phyloP scores from a whole-genome alignment of 2,113 vertebrate genomes.

The Apodemus sylvaticus region DNA sequence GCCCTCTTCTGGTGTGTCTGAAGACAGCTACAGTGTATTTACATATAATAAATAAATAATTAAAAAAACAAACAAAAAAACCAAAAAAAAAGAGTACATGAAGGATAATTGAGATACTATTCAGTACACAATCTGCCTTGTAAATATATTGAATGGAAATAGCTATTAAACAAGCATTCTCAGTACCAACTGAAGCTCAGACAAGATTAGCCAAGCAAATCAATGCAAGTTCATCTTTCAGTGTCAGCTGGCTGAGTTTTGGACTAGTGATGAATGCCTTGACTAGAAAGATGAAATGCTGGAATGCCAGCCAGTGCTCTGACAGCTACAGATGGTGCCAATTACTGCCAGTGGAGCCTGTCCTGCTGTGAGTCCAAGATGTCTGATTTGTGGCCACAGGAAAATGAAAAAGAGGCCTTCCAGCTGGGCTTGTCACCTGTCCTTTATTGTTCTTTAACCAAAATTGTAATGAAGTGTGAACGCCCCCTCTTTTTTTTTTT shows the following conservation, averaged over 20 bases:
- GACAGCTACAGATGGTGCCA: constrained; percentile 94
- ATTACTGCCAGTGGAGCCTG: constrained; percentile 90
- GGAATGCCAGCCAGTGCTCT: constrained; percentile 88
- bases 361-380: constrained; percentile 88
- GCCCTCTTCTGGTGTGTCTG: no score
- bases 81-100: constrained; percentile 80
- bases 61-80: no score
- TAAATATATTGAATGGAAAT: constrained; percentile 85
- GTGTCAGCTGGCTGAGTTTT: constrained; percentile 90
- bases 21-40: no score
- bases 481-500: background rate
- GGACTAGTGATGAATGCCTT: constrained; percentile 89
- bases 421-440: constrained; percentile 88
- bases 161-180: constrained; percentile 84
- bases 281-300: constrained; percentile 90
- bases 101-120: constrained; percentile 67
- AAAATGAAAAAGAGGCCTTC: constrained; percentile 88
- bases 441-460: constrained; percentile 81
- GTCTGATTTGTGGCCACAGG: constrained; percentile 89
- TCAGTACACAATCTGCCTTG: constrained; percentile 83
- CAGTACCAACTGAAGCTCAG: constrained; percentile 84
- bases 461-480: constrained; percentile 83
- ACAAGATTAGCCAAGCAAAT: constrained; percentile 91
- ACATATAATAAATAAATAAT: no score
- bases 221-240: constrained; percentile 93